These are phyloP conservation scores for Malurus leucopterus DNA, from an alignment of 2,797 vertebrate genomes.

Conservation along the genomic window DNA sequence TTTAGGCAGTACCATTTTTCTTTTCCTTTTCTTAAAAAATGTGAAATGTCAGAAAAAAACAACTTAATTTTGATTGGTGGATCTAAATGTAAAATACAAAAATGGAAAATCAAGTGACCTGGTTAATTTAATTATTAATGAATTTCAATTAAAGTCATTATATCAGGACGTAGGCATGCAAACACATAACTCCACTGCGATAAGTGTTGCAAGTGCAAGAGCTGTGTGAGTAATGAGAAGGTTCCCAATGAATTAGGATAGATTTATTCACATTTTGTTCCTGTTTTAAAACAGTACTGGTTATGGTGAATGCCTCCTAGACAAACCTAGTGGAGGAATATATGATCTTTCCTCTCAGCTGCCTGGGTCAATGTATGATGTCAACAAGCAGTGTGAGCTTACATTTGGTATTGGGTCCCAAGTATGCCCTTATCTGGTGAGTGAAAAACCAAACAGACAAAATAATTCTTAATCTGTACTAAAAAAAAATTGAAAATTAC, in stretches of 20 bases:
- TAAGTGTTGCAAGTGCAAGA: neutral
- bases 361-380: constrained; percentile 89
- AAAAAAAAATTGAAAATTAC: neutral
- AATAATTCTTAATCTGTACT: neutral
- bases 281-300: constrained; percentile 79
- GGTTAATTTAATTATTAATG: neutral
- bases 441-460: neutral
- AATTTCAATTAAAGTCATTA: neutral
- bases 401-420: constrained; percentile 94
- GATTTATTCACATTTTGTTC: neutral
- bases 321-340: constrained; percentile 83
- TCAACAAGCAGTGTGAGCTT: constrained; percentile 93
- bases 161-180: neutral
- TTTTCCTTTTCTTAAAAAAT: neutral
- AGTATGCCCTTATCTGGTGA: constrained; percentile 93
- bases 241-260: neutral
- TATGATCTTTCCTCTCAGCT: constrained; percentile 86
- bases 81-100: neutral
- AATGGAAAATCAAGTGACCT: neutral
- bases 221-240: neutral
- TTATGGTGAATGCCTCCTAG: constrained; percentile 93
- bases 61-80: neutral
- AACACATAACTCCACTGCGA: neutral
- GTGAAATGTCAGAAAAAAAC: neutral
- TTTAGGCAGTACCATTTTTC: neutral